These are phyloP conservation scores for Limnephilus marmoratus DNA, from an alignment of 2,888 invertebrate genomes.

Conservation along the genomic window DNA sequence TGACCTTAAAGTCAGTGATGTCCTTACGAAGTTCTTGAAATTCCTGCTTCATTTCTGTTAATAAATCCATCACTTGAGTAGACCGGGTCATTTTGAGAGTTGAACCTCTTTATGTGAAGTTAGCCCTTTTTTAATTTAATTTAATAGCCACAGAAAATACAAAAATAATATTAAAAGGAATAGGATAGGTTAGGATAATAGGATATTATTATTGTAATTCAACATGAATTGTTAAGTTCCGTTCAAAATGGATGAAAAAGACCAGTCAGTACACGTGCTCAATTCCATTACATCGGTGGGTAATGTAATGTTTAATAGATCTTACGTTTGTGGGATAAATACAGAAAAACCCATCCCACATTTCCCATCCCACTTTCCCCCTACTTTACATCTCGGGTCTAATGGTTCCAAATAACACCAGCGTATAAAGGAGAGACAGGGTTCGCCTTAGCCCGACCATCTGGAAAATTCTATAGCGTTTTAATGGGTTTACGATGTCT, in stretches of 20 bases:
- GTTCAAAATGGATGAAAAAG: neutral
- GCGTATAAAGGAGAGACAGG: neutral
- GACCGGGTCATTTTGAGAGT: too few species aligned
- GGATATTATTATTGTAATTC: too few species aligned
- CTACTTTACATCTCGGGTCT: neutral
- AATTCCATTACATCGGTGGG: neutral
- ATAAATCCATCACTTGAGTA: too few species aligned
- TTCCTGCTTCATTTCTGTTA: too few species aligned
- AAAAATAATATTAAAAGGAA: too few species aligned
- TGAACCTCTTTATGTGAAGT: too few species aligned
- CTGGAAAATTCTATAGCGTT: slow-evolving; percentile 27
- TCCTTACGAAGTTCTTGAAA: too few species aligned
- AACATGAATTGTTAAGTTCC: neutral
- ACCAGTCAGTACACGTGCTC: neutral
- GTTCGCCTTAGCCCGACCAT: slow-evolving; percentile 7
- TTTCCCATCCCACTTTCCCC: neutral
- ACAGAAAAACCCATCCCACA: neutral
- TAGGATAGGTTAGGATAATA: too few species aligned
- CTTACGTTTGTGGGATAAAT: slow-evolving; percentile 8
- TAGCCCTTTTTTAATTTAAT: too few species aligned
- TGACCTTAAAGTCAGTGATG: too few species aligned
- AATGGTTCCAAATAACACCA: slow-evolving; percentile 31
- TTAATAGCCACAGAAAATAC: too few species aligned
- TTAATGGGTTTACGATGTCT: slow-evolving; percentile 38
- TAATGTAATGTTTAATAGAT: neutral